Evolutionary conservation across 2,113 vertebrate genomes (phyloP).

Genomic region (Alethe diademata): DNA sequence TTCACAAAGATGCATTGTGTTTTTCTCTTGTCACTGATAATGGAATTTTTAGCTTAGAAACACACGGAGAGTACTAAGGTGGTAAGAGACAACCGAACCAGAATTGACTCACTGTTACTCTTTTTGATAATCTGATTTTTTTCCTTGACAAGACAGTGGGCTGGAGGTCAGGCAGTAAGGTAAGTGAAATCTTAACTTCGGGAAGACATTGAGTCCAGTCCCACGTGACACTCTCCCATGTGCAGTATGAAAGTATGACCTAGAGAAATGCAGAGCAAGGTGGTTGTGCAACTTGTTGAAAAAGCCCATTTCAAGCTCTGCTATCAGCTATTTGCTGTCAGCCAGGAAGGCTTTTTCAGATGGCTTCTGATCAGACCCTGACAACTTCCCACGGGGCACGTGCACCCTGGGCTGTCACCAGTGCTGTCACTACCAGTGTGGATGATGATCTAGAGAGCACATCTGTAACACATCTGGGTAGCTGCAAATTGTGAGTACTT

Average conservation of each 20-base stretch:
- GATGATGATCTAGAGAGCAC: not conserved
- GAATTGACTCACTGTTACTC: not conserved
- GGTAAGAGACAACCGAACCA: not conserved
- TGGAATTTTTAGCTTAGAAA: not conserved
- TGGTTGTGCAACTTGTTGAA: not conserved
- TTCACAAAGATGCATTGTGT: not conserved
- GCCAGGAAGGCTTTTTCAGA: not conserved
- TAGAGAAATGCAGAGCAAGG: not conserved
- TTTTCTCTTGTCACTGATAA: not conserved
- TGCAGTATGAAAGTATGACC: not conserved
- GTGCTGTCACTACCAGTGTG: not conserved
- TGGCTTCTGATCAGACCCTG: not conserved
- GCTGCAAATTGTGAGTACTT: not conserved
- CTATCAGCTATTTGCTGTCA: not conserved
- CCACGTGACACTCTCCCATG: accelerated
- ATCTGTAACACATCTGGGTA: not conserved
- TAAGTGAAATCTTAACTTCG: not conserved
- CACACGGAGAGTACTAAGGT: not conserved
- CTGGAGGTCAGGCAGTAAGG: not conserved
- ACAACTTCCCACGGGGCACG: not conserved
- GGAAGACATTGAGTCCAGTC: not conserved
- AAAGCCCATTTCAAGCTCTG: not conserved
- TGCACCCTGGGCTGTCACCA: accelerated
- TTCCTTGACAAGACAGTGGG: not conserved
- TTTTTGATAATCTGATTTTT: not conserved